Evolutionary conservation across 2,888 invertebrate species (phyloP), one percentile per base, ranked within the genome.

Genomic region (Eupeodes luniger): DNA sequence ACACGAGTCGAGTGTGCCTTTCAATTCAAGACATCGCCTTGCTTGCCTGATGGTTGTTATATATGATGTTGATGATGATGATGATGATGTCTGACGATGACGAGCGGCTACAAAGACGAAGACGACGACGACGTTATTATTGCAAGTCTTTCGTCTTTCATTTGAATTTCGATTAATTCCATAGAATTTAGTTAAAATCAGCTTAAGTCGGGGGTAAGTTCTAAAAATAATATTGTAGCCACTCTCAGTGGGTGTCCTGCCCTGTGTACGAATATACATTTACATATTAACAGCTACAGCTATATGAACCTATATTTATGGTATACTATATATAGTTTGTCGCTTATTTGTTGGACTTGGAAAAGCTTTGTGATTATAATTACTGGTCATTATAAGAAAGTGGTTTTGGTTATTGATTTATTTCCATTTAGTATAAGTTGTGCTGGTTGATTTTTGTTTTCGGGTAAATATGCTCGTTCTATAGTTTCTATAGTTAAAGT

Each of bases 141-240:
- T 51, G 36, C 16, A n/a, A 61, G 40, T 40, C 40, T 40, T 40
- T 40, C 40, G 4, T 57, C 55, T 53, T 19, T 64, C 70, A 75
- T 80, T 85, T 80, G 81, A 81, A 85, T 81, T 85, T 81, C 77
- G 40, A 80, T 83, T 76, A 80, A 83, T 83, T 80, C 79, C 61
- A 83, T 76, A 67, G 83, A 80, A 66, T 70, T 40, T 57, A 34
- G 66, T 74, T 53, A 74, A 34, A 61, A 19, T 67, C 76, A 69
- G 57, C 55, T 27, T 51, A 75, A 53, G 27, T 44, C 36, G 44
- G 10, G 62, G 69, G 59, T 47, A 34, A 44, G 9, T 72, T 84
- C 75, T 79, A 75, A 75, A 79, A 75, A 72, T 86, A 79, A 69
- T 47, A 59, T 44, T 49, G 6, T 53, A 14, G 19, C 66, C 59